These are phyloP conservation scores for Apotomis betuletana DNA, from an alignment of 2,888 invertebrate species.

Conservation along the genomic window DNA sequence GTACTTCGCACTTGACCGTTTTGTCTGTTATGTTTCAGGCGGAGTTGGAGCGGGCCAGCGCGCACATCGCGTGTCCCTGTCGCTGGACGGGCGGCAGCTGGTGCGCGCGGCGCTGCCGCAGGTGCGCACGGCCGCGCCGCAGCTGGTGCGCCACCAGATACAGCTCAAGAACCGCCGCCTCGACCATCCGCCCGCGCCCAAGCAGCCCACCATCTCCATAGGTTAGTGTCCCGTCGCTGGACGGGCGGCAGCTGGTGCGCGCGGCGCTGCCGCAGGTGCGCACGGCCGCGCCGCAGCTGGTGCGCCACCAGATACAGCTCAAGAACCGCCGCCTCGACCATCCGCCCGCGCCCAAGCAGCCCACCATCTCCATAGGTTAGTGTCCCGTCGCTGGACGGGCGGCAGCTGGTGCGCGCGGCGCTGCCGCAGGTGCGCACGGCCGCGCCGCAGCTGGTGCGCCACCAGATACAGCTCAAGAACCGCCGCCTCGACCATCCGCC, in stretches of 20 bases:
- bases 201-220: slow-evolving; percentile 34
- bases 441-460: slow-evolving; percentile 53
- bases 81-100: slow-evolving; percentile 65
- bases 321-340: slow-evolving; percentile 50
- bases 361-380: slow-evolving; percentile 31
- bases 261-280: neutral
- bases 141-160: slow-evolving; percentile 62
- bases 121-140: slow-evolving; percentile 50
- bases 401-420: too few relatives aligned
- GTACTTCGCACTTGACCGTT: too few relatives aligned
- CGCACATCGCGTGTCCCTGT: slow-evolving; percentile 54
- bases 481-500: slow-evolving; percentile 20
- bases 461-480: slow-evolving; percentile 68
- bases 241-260: slow-evolving; percentile 49
- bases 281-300: slow-evolving; percentile 51
- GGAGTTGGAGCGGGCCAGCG: neutral
- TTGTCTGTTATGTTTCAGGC: neutral
- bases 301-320: slow-evolving; percentile 66
- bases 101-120: slow-evolving; percentile 59
- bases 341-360: neutral
- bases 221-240: slow-evolving; percentile 16
- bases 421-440: too few relatives aligned
- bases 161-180: slow-evolving; percentile 58
- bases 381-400: slow-evolving; percentile 39
- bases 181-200: slow-evolving; percentile 9